Evolutionary conservation across 1,140 invertebrate genomes (phyloP).

Genomic region (Bombus confusus): DNA sequence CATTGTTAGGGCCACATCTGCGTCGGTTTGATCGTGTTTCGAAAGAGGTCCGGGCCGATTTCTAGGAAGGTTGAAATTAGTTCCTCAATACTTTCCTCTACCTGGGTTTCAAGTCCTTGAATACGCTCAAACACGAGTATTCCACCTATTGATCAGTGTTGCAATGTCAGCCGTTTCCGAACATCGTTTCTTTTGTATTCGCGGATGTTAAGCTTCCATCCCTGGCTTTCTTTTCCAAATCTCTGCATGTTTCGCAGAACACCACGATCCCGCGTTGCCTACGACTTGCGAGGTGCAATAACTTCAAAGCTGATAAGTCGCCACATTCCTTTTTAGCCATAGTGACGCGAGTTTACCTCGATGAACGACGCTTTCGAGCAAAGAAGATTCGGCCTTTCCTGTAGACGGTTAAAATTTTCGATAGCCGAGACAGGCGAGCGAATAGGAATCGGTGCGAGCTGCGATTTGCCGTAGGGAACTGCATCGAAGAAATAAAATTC

Average conservation of each 20-base stretch:
- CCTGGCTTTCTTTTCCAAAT: not conserved
- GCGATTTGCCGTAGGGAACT: fast-evolving
- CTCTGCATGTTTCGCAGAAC: too few relatives aligned
- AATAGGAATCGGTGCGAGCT: fast-evolving
- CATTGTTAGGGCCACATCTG: conserved; percentile 38
- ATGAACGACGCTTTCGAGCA: too few relatives aligned
- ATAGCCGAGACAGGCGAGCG: fast-evolving
- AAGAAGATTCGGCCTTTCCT: too few relatives aligned
- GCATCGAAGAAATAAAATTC: too few relatives aligned
- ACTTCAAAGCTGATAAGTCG: too few relatives aligned
- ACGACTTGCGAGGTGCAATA: too few relatives aligned
- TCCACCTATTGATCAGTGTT: conserved; percentile 9
- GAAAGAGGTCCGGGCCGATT: conserved; percentile 50
- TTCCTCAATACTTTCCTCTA: conserved; percentile 51
- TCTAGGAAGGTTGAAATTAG: conserved; percentile 68
- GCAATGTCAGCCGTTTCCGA: not conserved
- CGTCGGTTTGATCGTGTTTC: conserved; percentile 34
- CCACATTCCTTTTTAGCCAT: fast-evolving
- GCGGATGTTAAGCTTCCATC: too few relatives aligned
- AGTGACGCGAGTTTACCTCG: too few relatives aligned
- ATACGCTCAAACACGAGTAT: conserved; percentile 4
- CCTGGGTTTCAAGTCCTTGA: conserved; percentile 36
- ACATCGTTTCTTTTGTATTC: not conserved
- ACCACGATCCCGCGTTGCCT: fast-evolving
- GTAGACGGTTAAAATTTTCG: fast-evolving